Percentiles rank a stretch among this genome's conserved stretches.
Conservation (phyloP, 2,888 invertebrate genomes). For the Hirtodrosophila alboralis region DNA sequence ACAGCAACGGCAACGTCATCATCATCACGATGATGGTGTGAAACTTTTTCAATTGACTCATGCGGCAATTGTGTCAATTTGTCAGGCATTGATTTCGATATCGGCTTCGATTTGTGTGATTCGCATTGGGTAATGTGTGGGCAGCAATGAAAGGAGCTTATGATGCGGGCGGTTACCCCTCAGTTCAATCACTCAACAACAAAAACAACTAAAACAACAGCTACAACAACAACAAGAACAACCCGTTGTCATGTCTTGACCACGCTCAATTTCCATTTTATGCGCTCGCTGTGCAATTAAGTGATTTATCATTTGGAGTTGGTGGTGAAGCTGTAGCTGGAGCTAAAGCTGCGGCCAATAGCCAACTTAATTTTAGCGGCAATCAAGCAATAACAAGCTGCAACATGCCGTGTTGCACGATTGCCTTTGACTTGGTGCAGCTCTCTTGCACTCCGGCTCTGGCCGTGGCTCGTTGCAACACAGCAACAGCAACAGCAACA, state of each 20-base stretch:
- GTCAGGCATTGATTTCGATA: slow-evolving; percentile 80
- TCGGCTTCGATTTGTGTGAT: slow-evolving; percentile 57
- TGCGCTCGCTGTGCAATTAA: slow-evolving; percentile 77
- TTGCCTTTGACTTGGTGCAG: slow-evolving; percentile 71
- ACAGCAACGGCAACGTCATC: slow-evolving; percentile 24
- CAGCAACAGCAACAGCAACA: slow-evolving; percentile 48
- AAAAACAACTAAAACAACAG: slow-evolving; percentile 10
- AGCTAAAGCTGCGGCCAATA: slow-evolving; percentile 53
- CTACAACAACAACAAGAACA: slow-evolving; percentile 16
- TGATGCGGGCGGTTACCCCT: slow-evolving; percentile 68
- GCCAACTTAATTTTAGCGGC: slow-evolving; percentile 77
- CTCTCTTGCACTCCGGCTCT: slow-evolving; percentile 49
- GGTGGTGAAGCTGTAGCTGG: slow-evolving; percentile 34
- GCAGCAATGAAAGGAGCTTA: slow-evolving; percentile 67
- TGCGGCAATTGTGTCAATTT: slow-evolving; percentile 79
- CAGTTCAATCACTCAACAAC: slow-evolving; percentile 32
- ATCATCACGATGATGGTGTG: slow-evolving; percentile 53
- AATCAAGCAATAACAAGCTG: slow-evolving; percentile 79
- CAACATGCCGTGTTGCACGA: slow-evolving; percentile 80
- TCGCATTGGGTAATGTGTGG: slow-evolving; percentile 57
- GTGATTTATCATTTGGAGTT: slow-evolving; percentile 77
- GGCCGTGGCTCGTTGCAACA: slow-evolving; percentile 35
- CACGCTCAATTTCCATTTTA: slow-evolving; percentile 80
- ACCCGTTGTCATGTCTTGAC: slow-evolving; percentile 67
- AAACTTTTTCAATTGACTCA: slow-evolving; percentile 75